Conservation (phyloP, 1,140 invertebrate genomes). For the Drosophila grimshawi region DNA sequence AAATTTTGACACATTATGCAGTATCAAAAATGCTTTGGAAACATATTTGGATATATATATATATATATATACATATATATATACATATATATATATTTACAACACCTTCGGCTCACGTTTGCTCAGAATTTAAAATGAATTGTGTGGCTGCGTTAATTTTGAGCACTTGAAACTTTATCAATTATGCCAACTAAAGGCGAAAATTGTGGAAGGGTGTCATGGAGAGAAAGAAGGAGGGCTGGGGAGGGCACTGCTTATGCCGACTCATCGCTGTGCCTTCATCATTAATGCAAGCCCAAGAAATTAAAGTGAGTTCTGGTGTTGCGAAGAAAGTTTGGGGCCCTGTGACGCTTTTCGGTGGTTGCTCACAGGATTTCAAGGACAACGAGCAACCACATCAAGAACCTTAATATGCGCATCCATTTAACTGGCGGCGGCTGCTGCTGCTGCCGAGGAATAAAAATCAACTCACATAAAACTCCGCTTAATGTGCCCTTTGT, state of each 20-base stretch:
- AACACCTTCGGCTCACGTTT: slow-evolving; percentile 10
- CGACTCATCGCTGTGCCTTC: slow-evolving; percentile 34
- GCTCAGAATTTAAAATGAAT: slow-evolving; percentile 17
- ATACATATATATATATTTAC: neutral
- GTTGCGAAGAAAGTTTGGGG: slow-evolving; percentile 12
- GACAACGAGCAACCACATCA: slow-evolving; percentile 65
- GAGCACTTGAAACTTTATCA: slow-evolving; percentile 27
- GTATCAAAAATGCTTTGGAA: too few relatives aligned
- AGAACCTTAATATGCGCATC: slow-evolving; percentile 55
- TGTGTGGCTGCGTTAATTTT: neutral
- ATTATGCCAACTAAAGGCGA: slow-evolving; percentile 36
- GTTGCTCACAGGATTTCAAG: slow-evolving; percentile 55
- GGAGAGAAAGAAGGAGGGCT: neutral
- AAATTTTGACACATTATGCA: too few relatives aligned
- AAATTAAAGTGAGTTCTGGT: slow-evolving; percentile 50
- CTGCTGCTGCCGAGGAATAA: slow-evolving; percentile 17
- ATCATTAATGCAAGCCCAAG: slow-evolving; percentile 70
- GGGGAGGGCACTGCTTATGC: neutral
- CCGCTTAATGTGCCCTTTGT: slow-evolving; percentile 68
- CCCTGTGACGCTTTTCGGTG: slow-evolving; percentile 5
- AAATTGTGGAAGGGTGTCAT: slow-evolving; percentile 7
- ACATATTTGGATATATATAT: neutral
- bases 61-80: neutral
- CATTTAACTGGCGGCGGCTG: slow-evolving; percentile 9
- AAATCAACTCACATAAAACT: slow-evolving; percentile 69